These are phyloP conservation scores for Hemicordylus capensis DNA, from an alignment of 2,113 vertebrate genomes.

Conservation along the genomic window DNA sequence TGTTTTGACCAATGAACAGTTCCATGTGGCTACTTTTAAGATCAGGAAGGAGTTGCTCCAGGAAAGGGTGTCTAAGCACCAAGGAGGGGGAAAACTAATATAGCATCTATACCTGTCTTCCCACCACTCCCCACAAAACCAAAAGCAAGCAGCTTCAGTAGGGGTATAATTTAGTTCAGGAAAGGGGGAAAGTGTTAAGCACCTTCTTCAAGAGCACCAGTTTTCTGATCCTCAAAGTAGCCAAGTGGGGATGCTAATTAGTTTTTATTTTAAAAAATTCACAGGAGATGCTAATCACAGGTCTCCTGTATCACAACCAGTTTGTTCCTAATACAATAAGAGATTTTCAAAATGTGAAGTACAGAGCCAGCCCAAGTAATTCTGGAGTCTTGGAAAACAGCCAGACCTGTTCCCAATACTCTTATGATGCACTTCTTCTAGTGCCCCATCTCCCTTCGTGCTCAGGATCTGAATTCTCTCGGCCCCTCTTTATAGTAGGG, in stretches of 20 bases:
- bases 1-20: neutral
- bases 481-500: neutral
- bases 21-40: neutral
- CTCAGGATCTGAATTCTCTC: neutral
- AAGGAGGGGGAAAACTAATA: too few species aligned
- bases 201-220: neutral
- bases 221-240: neutral
- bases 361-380: neutral
- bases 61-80: neutral
- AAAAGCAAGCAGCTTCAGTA: too few species aligned
- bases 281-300: too few species aligned
- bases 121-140: too few species aligned
- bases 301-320: neutral
- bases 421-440: neutral
- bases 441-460: neutral
- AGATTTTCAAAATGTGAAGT: neutral
- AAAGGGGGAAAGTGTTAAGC: neutral
- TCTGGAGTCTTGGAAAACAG: too few species aligned
- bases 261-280: too few species aligned
- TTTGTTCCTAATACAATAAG: neutral
- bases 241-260: neutral
- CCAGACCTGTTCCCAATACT: neutral
- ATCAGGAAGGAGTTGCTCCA: too few species aligned
- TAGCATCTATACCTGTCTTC: neutral
- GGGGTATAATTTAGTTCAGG: too few species aligned